These are phyloP conservation scores for Temnothorax rugatulus DNA, from an alignment of 2,888 invertebrate species.

Conservation along the genomic window DNA sequence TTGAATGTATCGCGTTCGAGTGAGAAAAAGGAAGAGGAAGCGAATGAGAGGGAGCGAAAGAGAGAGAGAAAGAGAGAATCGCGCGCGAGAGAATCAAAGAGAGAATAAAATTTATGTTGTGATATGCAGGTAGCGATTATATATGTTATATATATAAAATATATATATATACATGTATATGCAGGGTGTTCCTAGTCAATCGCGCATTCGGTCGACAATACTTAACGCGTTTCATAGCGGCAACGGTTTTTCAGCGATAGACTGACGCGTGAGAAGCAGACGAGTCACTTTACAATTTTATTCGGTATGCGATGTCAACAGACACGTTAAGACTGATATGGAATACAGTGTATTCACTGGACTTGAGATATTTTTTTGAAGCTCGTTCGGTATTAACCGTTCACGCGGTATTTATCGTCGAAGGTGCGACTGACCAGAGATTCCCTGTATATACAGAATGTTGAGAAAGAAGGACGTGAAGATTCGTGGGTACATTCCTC, in stretches of 20 bases:
- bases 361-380: constrained; percentile 29
- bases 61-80: constrained; percentile 50
- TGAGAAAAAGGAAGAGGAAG: constrained; percentile 22
- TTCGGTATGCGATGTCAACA: constrained; percentile 1
- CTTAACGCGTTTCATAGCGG: neutral
- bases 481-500: neutral
- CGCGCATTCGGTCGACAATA: constrained; percentile 20
- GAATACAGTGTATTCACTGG: neutral
- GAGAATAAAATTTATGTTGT: constrained; percentile 84
- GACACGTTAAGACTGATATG: constrained; percentile 22
- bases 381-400: neutral
- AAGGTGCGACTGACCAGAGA: constrained; percentile 20
- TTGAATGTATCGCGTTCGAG: constrained; percentile 68
- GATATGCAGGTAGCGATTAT: constrained; percentile 85
- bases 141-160: constrained; percentile 55
- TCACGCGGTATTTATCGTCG: constrained; percentile 5
- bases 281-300: neutral
- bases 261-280: neutral
- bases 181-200: constrained; percentile 28
- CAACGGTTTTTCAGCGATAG: neutral
- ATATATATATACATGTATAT: constrained; percentile 36
- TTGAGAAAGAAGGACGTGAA: constrained; percentile 27
- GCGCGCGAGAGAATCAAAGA: constrained; percentile 53
- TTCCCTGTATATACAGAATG: constrained; percentile 27
- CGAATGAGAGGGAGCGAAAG: constrained; percentile 40